phyloP scores from a whole-genome alignment of 2,797 vertebrate species.

The Thunnus albacares region DNA sequence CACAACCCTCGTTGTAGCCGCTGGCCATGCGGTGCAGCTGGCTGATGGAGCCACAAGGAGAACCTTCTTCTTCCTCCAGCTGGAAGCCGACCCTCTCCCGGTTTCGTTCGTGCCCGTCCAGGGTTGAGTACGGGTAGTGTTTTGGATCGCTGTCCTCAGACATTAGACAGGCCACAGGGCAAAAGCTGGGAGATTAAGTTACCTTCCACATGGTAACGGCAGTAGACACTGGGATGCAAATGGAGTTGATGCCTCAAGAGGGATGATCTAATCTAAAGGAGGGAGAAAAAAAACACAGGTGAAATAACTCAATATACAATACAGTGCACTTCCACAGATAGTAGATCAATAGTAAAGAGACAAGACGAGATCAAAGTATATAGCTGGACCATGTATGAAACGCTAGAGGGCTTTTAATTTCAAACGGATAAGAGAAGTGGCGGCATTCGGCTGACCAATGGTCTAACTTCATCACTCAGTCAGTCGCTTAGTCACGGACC shows the following conservation, averaged over 20 bases:
- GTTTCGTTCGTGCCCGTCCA: constrained; percentile 67
- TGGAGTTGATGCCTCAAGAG: constrained; percentile 23
- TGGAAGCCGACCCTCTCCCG: constrained; percentile 63
- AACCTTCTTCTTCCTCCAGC: constrained; percentile 70
- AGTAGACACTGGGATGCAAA: constrained; percentile 11
- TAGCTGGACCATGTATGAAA: no score
- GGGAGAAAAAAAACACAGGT: constrained; percentile 10
- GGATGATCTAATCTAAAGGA: constrained; percentile 42
- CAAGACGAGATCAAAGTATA: no score
- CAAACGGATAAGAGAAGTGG: no score
- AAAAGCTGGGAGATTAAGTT: constrained; percentile 36
- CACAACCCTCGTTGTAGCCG: constrained; percentile 77
- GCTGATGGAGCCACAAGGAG: constrained; percentile 68
- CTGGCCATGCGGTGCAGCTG: constrained; percentile 85
- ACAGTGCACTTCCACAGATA: constrained; percentile 9
- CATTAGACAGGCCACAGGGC: constrained; percentile 60
- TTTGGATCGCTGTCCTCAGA: constrained; percentile 75
- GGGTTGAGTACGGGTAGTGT: constrained; percentile 76
- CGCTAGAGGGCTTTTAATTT: no score
- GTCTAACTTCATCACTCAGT: no score
- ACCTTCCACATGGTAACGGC: constrained; percentile 60
- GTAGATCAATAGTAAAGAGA: constrained; percentile 21
- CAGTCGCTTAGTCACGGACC: no score
- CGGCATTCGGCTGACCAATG: no score
- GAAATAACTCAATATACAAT: constrained; percentile 15